These are phyloP conservation scores for Hylia prasina DNA, from an alignment of 2,113 vertebrate genomes.

Conservation along the genomic window DNA sequence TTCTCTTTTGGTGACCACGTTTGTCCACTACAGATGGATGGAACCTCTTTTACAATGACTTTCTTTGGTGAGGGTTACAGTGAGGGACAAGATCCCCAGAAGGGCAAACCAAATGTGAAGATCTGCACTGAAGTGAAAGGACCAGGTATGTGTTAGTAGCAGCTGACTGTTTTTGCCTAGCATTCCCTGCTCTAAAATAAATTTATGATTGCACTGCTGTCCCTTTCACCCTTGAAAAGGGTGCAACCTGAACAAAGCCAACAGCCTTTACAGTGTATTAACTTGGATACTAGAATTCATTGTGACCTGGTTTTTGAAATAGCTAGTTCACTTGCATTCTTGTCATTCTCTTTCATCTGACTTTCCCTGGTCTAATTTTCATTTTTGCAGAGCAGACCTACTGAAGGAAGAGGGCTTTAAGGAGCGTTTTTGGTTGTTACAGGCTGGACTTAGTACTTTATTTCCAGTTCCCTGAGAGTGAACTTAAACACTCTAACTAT, in stretches of 20 bases:
- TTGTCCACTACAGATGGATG: slow-evolving; percentile 80
- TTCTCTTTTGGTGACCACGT: background rate
- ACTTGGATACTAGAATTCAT: background rate
- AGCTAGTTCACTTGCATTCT: background rate
- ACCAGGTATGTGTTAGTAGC: slow-evolving; percentile 78
- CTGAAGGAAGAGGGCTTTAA: background rate
- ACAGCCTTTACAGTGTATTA: background rate
- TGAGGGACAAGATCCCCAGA: slow-evolving; percentile 73
- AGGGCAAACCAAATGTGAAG: slow-evolving; percentile 83
- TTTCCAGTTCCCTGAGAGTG: background rate
- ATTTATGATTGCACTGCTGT: background rate
- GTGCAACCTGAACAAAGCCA: background rate
- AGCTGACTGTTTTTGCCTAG: background rate
- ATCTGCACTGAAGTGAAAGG: slow-evolving; percentile 91
- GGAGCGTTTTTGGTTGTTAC: background rate
- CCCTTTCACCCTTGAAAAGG: background rate
- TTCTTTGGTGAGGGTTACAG: slow-evolving; percentile 91
- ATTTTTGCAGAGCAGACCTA: background rate
- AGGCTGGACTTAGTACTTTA: background rate
- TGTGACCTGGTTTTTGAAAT: background rate
- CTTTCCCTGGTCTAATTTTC: background rate
- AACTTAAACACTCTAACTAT: background rate
- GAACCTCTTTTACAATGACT: slow-evolving; percentile 84
- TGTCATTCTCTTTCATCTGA: background rate
- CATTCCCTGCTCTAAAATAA: background rate